These are phyloP conservation scores for Chironomus striatipennis DNA, from an alignment of 1,140 invertebrate genomes.

Conservation along the genomic window DNA sequence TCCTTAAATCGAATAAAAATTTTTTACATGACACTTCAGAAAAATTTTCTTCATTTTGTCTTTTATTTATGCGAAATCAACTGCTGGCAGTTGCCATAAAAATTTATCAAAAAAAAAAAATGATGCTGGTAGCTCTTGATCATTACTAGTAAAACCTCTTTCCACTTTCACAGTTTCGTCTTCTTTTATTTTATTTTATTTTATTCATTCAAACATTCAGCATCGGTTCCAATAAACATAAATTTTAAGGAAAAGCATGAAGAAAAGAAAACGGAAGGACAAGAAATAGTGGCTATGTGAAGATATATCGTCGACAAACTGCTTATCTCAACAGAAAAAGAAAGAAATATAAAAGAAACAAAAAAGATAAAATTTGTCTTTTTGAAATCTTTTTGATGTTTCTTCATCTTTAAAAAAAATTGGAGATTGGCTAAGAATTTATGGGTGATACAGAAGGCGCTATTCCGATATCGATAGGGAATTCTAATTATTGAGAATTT, in stretches of 20 bases:
- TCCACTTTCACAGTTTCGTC: background rate
- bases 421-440: background rate
- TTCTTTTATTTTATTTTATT: background rate
- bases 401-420: background rate
- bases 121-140: background rate
- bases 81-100: background rate
- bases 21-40: too few relatives aligned
- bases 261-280: background rate
- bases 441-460: too few relatives aligned
- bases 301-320: slow-evolving; percentile 1
- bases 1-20: too few relatives aligned
- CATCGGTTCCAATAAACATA: background rate
- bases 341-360: background rate
- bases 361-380: background rate
- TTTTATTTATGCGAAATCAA: too few relatives aligned
- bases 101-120: background rate
- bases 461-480: too few relatives aligned
- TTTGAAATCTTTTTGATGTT: background rate
- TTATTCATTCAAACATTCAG: background rate
- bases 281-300: background rate
- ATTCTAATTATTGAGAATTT: too few relatives aligned
- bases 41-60: too few relatives aligned
- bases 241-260: background rate
- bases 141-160: background rate
- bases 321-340: background rate